Evolutionary conservation across 92 coral and sea anemone genomes (phyloP).

Genomic region (Phenganax stokvisi): DNA sequence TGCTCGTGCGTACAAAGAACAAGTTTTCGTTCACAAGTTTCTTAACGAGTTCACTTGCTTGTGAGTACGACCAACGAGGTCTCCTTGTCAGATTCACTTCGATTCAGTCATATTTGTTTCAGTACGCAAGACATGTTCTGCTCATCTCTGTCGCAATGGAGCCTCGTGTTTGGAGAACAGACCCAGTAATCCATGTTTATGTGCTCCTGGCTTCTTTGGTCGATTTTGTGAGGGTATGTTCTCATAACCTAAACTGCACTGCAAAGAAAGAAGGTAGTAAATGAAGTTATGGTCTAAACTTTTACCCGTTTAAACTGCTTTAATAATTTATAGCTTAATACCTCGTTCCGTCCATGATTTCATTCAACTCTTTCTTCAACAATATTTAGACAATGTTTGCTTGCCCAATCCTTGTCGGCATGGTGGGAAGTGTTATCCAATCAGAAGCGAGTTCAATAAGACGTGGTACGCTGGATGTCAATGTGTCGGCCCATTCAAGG

Average conservation of each 20-base stretch:
- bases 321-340: no score
- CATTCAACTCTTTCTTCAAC: not conserved
- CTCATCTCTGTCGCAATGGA: conserved; percentile 25
- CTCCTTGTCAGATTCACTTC: not conserved
- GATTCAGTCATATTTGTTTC: not conserved
- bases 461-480: conserved; percentile 31
- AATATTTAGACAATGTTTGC: conserved; percentile 69
- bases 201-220: conserved; percentile 31
- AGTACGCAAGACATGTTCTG: conserved; percentile 30
- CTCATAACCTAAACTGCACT: no score
- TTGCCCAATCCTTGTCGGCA: conserved; percentile 88
- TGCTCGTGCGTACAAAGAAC: no score
- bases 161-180: conserved; percentile 44
- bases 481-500: conserved; percentile 2
- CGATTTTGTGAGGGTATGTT: conserved; percentile 18
- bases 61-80: not conserved
- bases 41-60: no score
- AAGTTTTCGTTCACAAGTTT: not conserved
- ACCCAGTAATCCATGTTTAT: conserved; percentile 43
- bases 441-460: not conserved
- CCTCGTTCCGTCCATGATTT: not conserved
- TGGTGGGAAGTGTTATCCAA: conserved; percentile 63
- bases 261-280: no score
- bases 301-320: not conserved
- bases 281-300: not conserved